Evolutionary conservation across 2,888 invertebrate genomes (phyloP), one percentile per base, ranked within the genome.

Genomic region (Conus canariensis): DNA sequence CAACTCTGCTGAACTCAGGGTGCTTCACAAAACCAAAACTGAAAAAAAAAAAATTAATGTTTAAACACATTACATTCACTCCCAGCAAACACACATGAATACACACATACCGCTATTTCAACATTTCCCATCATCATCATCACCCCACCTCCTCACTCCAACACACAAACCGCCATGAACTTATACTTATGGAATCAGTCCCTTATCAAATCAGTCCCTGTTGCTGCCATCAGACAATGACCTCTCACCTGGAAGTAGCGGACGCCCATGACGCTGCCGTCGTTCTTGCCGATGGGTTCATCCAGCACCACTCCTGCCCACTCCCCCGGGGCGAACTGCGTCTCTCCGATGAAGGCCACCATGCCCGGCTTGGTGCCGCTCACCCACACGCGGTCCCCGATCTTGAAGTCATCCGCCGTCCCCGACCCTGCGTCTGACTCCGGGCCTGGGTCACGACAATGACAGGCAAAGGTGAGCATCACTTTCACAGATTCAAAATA

Each of bases 341-440:
- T 95, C 90, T 96, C 96, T 8, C 96, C 96, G 9, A 96, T 93
- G 91, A 95, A 96, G 9, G 96, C 96, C 80, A 96, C 96, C 87
- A 93, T 92, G 56, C 96, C 96, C 0, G 96, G 94, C 90, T 96
- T 96, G 9, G 94, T 95, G 7, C 96, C 96, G 25, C 95, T 95
- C 14, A 96, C 96, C 98, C 98, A 99, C 93, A 99, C 98, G 92
- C 98, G 97, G 96, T 99, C 98, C 60, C 99, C 99, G 95, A 99
- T 98, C 95, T 98, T 99, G 96, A 98, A 99, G 97, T 98, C 98
- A 97, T 99, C 99, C n/a, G 90, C 86, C n/a, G 92, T 87, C 12
- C 45, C 91, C 90, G 64, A 92, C 90, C 59, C 90, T 59, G 91
- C 87, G 80, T 95, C 95, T 67, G 95, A 94, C 91, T 94, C 95